Evolutionary conservation across 2,888 invertebrate species (phyloP).

Genomic region (Celastrina argiolus): DNA sequence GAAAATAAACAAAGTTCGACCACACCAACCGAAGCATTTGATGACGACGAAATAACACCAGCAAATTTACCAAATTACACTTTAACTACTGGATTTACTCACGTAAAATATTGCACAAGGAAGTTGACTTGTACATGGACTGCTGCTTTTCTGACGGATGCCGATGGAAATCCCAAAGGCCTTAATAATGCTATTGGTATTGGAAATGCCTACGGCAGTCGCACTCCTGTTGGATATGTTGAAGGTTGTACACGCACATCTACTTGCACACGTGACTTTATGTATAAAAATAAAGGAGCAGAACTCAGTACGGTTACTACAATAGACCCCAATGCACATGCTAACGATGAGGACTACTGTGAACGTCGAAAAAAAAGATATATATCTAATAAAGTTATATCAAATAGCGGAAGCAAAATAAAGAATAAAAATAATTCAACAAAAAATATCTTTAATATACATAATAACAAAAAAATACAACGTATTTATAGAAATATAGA

Average conservation of each 20-base stretch:
- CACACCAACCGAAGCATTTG: constrained; percentile 7
- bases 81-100: constrained; percentile 50
- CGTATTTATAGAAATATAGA: constrained; percentile 24
- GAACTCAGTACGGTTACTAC: constrained; percentile 36
- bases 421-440: not conserved
- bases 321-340: constrained; percentile 32
- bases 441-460: constrained; percentile 3
- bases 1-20: constrained; percentile 34
- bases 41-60: constrained; percentile 22
- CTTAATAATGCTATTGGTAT: constrained; percentile 33
- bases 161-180: constrained; percentile 37
- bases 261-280: constrained; percentile 61
- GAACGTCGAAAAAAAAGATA: constrained; percentile 51
- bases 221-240: constrained; percentile 64
- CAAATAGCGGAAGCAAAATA: constrained; percentile 27
- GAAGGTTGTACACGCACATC: constrained; percentile 67
- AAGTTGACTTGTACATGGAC: constrained; percentile 70
- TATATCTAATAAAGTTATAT: constrained; percentile 33
- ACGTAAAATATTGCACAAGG: constrained; percentile 59
- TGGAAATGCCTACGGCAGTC: constrained; percentile 43
- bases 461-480: not conserved
- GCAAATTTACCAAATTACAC: constrained; percentile 41
- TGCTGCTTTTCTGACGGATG: constrained; percentile 42
- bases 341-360: constrained; percentile 61
- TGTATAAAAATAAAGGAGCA: constrained; percentile 57